phyloP scores from a whole-genome alignment of 1,140 invertebrate species.

The Maconellicoccus hirsutus region DNA sequence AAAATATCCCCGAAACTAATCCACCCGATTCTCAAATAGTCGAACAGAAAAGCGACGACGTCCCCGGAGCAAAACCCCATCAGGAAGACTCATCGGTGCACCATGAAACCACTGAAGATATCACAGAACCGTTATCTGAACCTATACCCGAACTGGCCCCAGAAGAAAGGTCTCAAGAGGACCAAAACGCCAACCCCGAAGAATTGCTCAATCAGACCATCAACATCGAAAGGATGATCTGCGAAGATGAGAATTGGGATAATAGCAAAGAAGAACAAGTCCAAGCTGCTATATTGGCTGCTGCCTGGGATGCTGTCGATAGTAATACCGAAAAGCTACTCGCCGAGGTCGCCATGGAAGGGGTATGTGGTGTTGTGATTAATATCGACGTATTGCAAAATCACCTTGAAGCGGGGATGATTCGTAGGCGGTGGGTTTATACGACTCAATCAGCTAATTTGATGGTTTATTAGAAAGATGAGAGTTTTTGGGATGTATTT shows the following conservation, averaged over 20 bases:
- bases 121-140: background rate
- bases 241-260: background rate
- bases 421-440: too few species aligned
- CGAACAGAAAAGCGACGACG: background rate
- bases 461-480: too few species aligned
- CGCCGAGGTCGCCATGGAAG: slow-evolving; percentile 29
- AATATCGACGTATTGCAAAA: too few species aligned
- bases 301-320: slow-evolving; percentile 38
- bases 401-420: too few species aligned
- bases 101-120: background rate
- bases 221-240: background rate
- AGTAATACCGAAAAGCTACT: slow-evolving; percentile 38
- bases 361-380: slow-evolving; percentile 23
- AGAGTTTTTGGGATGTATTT: too few species aligned
- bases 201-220: background rate
- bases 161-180: background rate
- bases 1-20: background rate
- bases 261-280: slow-evolving; percentile 10
- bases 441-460: too few species aligned
- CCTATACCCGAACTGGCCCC: background rate
- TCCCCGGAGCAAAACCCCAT: background rate
- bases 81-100: background rate
- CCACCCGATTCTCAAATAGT: too few species aligned
- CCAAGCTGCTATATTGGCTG: slow-evolving; percentile 22
- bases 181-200: background rate